These are phyloP conservation scores for Phylloscopus whistleri DNA, from an alignment of 2,113 vertebrate species.

Conservation along the genomic window DNA sequence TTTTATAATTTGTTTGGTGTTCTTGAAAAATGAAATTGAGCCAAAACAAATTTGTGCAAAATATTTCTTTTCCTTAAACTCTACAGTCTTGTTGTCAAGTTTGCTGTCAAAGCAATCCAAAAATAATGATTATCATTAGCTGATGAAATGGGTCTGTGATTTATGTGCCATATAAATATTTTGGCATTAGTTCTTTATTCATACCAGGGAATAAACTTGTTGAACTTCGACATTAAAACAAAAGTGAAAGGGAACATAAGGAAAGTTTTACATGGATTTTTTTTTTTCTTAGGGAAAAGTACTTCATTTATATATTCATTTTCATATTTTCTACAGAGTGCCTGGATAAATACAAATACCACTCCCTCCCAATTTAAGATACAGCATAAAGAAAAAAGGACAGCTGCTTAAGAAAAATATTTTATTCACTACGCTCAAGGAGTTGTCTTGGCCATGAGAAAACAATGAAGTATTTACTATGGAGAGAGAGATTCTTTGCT, in stretches of 20 bases:
- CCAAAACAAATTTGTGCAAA: background rate
- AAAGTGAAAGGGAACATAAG: background rate
- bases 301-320: background rate
- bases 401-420: background rate
- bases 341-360: background rate
- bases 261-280: background rate
- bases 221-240: background rate
- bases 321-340: background rate
- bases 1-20: background rate
- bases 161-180: slow-evolving; percentile 1
- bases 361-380: background rate
- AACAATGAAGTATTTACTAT: background rate
- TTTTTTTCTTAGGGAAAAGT: background rate
- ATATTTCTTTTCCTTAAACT: background rate
- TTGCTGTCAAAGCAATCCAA: background rate
- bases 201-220: background rate
- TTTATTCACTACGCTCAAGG: background rate
- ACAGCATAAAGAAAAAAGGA: background rate
- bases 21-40: background rate
- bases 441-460: background rate
- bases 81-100: background rate
- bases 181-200: background rate
- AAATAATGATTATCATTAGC: slow-evolving; percentile 2
- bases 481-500: background rate
- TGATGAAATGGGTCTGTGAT: background rate